These are phyloP conservation scores for Fopius arisanus DNA, from an alignment of 1,140 invertebrate species.

Conservation along the genomic window DNA sequence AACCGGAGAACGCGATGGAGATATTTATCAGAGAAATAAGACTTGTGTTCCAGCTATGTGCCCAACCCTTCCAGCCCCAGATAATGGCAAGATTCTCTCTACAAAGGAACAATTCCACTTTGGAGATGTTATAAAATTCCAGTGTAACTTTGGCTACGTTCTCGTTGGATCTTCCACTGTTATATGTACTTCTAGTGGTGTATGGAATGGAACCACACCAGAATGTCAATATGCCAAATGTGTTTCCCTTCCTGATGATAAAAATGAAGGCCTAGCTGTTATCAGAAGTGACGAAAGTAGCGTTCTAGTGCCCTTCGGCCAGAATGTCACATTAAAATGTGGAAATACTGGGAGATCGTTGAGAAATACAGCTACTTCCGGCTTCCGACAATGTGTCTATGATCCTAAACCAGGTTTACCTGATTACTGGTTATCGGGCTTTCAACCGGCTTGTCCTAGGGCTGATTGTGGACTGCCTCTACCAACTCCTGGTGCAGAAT, in stretches of 20 bases:
- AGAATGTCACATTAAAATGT: conserved; percentile 89
- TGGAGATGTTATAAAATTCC: conserved; percentile 89
- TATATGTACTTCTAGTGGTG: conserved; percentile 87
- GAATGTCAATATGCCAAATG: conserved; percentile 94
- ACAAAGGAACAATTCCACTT: conserved; percentile 86
- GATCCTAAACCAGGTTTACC: conserved; percentile 89
- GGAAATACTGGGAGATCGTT: conserved; percentile 78
- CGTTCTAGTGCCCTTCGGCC: conserved; percentile 85
- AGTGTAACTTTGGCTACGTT: conserved; percentile 95
- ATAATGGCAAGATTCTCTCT: conserved; percentile 88
- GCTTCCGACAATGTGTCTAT: conserved; percentile 93
- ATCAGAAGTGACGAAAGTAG: conserved; percentile 79
- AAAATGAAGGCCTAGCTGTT: conserved; percentile 83
- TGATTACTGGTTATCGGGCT: conserved; percentile 92
- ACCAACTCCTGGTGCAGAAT: conserved; percentile 90
- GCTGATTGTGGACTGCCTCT: conserved; percentile 87
- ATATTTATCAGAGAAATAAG: conserved; percentile 91
- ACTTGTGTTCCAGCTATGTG: conserved; percentile 95
- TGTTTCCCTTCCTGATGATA: conserved; percentile 87
- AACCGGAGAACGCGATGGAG: conserved; percentile 85
- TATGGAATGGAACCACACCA: conserved; percentile 93
- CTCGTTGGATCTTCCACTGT: conserved; percentile 85
- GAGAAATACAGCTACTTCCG: conserved; percentile 80
- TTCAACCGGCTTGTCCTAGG: conserved; percentile 83
- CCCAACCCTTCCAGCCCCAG: conserved; percentile 78